phyloP scores from a whole-genome alignment of 1,140 invertebrate species.

The Drosophila persimilis region DNA sequence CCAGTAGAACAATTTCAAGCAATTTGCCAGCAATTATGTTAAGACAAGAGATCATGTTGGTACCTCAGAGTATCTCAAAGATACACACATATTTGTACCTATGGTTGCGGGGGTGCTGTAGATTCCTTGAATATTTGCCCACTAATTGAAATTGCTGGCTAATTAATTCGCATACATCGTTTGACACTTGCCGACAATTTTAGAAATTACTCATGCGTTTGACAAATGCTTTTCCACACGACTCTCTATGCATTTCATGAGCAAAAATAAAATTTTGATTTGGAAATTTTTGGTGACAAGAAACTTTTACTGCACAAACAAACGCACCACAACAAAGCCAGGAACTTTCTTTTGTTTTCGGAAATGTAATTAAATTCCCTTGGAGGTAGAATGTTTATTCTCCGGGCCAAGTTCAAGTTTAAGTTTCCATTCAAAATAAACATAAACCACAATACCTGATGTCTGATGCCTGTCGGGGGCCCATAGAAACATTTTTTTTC shows the following conservation, averaged over 20 bases:
- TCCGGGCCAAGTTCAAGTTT: slow-evolving; percentile 69
- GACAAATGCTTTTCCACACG: not conserved
- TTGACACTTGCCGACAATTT: not conserved
- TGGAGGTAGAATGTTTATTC: slow-evolving; percentile 16
- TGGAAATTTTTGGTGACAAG: slow-evolving; percentile 38
- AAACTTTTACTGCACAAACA: slow-evolving; percentile 34
- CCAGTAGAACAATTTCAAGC: slow-evolving; percentile 35
- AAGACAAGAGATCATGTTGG: slow-evolving; percentile 24
- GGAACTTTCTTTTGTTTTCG: slow-evolving; percentile 24
- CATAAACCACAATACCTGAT: slow-evolving; percentile 38
- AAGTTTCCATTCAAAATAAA: slow-evolving; percentile 54
- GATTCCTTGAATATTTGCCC: not conserved
- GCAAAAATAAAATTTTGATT: slow-evolving; percentile 39
- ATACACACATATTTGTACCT: slow-evolving; percentile 13
- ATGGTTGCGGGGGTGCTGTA: not conserved
- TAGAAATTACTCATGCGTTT: too few species aligned
- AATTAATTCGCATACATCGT: slow-evolving; percentile 5
- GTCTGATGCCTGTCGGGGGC: slow-evolving; percentile 5
- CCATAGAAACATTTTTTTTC: slow-evolving; percentile 31
- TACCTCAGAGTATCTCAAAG: slow-evolving; percentile 15
- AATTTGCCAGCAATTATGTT: slow-evolving; percentile 58
- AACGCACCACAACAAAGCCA: slow-evolving; percentile 13
- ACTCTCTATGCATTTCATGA: not conserved
- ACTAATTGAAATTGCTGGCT: slow-evolving; percentile 10
- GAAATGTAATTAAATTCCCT: slow-evolving; percentile 54